Base-by-base conservation (phyloP, 2,888 invertebrate genomes). In the Plutella xylostella region DNA sequence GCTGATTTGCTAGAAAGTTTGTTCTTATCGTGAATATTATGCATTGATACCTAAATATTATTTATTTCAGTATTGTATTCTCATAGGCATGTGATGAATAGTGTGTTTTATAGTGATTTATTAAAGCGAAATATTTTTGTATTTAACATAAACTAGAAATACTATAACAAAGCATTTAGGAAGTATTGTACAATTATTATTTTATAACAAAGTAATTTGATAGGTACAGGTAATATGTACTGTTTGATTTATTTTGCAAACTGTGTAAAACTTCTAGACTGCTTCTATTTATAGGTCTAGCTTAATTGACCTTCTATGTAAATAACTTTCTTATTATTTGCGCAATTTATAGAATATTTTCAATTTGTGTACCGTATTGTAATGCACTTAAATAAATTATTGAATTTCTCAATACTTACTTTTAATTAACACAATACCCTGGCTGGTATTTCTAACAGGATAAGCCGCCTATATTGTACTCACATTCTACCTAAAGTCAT, bases 361-460 rank as follows among this genome's bases (percentile, higher is more conserved):
- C 76, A 72, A 65, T 65, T 73, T 75, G 72, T 78, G 74, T n/a
- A n/a, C n/a, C n/a, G n/a, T n/a, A n/a, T n/a, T n/a, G n/a, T 79
- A 78, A 64, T 56, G 75, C 78, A 79, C 78, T 76, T 72, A 70
- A n/a, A 78, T 79, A 79, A 80, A 76, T 80, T 80, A 80, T 80
- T 79, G 73, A 77, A 75, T 67, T 71, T 58, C 55, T 47, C 53
- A 53, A 55, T 50, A 45, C 42, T n/a, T n/a, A n/a, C n/a, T n/a
- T n/a, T n/a, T n/a, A n/a, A n/a, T n/a, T n/a, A n/a, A n/a, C n/a
- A n/a, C n/a, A n/a, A n/a, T n/a, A n/a, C n/a, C n/a, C n/a, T n/a
- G n/a, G n/a, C n/a, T n/a, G n/a, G n/a, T n/a, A n/a, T n/a, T n/a
- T n/a, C n/a, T n/a, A n/a, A n/a, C n/a, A n/a, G n/a, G n/a, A n/a